Base-by-base conservation (phyloP, 2,888 invertebrate species). In the Watsonalla binaria region DNA sequence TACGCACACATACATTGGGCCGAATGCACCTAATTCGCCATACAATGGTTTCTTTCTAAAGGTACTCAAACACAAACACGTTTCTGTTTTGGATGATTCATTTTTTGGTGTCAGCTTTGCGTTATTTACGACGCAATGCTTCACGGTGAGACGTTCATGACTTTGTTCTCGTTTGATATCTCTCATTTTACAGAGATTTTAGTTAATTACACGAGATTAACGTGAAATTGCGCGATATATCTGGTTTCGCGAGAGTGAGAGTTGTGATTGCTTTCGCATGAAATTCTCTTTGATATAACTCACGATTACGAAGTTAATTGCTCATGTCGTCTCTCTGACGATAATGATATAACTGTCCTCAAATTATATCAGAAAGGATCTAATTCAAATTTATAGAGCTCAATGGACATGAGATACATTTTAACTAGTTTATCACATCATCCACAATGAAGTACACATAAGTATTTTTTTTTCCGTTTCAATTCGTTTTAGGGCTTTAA, bases 241-340 rank as follows among this genome's bases (percentile, higher is more conserved):
- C 69, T 72, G 66, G 69, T 71, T 72, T 66, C 72, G 65, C 69
- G 66, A 72, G 64, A 72, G 70, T 76, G 75, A 72, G 74, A 78
- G 70, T 70, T 72, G 66, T 74, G 70, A 75, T 76, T 76, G 67
- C 70, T 54, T 60, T 68, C 62, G 53, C 66, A 59, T 61, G 57
- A 64, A 65, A 66, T 66, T 73, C 60, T 70, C 70, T 78, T 72
- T 69, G 69, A 72, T 64, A 68, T 71, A 63, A 66, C 69, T 75
- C 70, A 68, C 65, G 65, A 75, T 79, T 74, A 74, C 63, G 58
- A 70, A 72, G 59, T 62, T 70, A 70, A 70, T 73, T 70, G 59
- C 52, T 62, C 62, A 58, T 65, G 53, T 65, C 63, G 62, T 66
- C 56, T 58, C 59, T 55, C 60, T 60, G 53, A 11, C 51, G 56